phyloP scores from a whole-genome alignment of 2,797 vertebrate species.

The Macrochelys suwanniensis region DNA sequence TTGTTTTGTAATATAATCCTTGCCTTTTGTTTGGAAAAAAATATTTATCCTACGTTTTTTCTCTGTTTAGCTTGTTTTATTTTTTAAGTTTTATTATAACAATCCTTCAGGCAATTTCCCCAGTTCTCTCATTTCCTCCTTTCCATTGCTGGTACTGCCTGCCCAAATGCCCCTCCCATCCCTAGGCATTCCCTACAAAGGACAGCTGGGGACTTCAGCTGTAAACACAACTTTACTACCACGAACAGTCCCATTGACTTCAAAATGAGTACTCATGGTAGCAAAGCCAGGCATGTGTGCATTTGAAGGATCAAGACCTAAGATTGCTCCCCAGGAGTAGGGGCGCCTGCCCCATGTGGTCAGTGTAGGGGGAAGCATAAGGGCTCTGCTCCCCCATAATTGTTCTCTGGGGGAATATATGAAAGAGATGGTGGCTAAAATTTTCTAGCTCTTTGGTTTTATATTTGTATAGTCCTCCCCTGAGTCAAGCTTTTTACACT shows the following conservation, averaged over 20 bases:
- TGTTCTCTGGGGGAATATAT: background rate
- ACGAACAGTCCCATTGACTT: background rate
- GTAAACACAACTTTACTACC: background rate
- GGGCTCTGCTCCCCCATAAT: background rate
- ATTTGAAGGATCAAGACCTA: background rate
- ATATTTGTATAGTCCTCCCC: slow-evolving; percentile 5
- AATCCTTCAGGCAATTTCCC: background rate
- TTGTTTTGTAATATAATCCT: background rate
- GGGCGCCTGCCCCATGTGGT: background rate
- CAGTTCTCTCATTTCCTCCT: background rate
- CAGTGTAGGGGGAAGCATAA: background rate
- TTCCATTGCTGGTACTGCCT: background rate
- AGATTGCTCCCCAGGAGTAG: background rate
- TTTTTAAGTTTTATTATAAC: background rate
- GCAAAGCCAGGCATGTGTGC: background rate
- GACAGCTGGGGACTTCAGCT: background rate
- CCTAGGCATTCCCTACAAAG: background rate
- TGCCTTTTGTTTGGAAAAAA: background rate
- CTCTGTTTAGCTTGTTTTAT: background rate
- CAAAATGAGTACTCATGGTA: background rate
- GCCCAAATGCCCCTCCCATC: background rate
- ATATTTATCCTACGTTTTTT: background rate
- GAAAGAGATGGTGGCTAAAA: background rate
- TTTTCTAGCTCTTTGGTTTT: background rate
- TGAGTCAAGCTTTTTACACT: background rate